phyloP scores from a whole-genome alignment of 2,797 vertebrate genomes.

The Nannoperca australis region DNA sequence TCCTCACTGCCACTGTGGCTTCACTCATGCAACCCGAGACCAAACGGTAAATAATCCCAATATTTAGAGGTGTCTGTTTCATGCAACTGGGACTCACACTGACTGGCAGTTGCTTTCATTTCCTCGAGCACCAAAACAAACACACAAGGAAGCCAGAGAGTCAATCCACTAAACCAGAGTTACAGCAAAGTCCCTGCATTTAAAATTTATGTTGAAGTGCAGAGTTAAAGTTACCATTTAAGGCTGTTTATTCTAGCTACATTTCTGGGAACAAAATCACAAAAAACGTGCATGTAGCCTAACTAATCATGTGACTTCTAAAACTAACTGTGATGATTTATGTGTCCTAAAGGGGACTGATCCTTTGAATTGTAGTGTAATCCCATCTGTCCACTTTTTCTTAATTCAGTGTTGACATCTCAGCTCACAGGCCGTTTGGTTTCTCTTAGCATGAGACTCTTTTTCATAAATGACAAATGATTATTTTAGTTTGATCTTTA shows the following conservation, averaged over 20 bases:
- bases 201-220: slow-evolving; percentile 4
- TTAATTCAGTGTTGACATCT: not conserved
- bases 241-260: not conserved
- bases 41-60: slow-evolving; percentile 15
- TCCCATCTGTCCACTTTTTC: not conserved
- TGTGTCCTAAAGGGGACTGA: not conserved
- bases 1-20: slow-evolving; percentile 7
- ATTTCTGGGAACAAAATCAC: not conserved
- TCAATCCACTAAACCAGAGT: not conserved
- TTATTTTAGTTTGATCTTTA: too few species aligned
- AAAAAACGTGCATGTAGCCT: not conserved
- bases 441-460: not conserved
- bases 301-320: too few species aligned
- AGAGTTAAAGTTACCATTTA: not conserved
- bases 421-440: not conserved
- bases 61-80: not conserved
- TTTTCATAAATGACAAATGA: too few species aligned
- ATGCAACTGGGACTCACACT: not conserved
- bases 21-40: slow-evolving; percentile 24
- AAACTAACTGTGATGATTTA: not conserved
- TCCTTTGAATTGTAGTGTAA: not conserved
- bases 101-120: slow-evolving; percentile 26
- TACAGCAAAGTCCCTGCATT: not conserved
- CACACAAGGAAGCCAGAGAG: slow-evolving; percentile 16
- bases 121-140: slow-evolving; percentile 26